Conservation (phyloP, 2,888 invertebrate species). For the Petrolisthes manimaculis region DNA sequence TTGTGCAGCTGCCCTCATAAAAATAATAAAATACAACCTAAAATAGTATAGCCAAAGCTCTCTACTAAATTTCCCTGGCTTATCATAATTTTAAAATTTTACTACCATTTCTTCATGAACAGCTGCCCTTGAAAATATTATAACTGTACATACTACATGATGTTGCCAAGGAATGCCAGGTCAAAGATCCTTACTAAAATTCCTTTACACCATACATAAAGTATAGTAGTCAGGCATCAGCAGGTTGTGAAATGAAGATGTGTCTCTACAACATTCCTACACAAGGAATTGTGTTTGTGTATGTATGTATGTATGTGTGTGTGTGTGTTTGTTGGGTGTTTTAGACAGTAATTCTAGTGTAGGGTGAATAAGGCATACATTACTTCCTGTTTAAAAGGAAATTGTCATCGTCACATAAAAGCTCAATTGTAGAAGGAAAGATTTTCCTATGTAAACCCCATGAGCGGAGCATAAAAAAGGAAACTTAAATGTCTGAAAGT, state of each 20-base stretch:
- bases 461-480: neutral
- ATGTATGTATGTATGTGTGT: no score
- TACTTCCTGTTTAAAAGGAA: constrained; percentile 37
- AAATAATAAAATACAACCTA: no score
- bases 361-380: constrained; percentile 50
- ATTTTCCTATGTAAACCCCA: constrained; percentile 25
- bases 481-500: neutral
- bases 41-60: no score
- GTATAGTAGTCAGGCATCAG: constrained; percentile 12
- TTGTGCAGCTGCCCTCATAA: no score
- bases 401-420: constrained; percentile 39
- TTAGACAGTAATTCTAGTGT: constrained; percentile 37
- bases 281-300: constrained; percentile 9
- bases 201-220: constrained; percentile 23
- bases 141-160: no score
- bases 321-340: no score
- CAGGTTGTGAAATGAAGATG: constrained; percentile 27
- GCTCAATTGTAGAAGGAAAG: constrained; percentile 29
- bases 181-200: constrained; percentile 3
- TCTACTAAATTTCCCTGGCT: no score
- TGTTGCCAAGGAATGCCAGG: neutral
- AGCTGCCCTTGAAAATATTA: no score
- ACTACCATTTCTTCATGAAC: no score
- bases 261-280: constrained; percentile 19
- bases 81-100: no score